A percentile compares a stretch with the other conserved stretches of the same genome.
Evolutionary conservation across 2,888 invertebrate genomes (phyloP).

Genomic region (Neoitamus cyanurus): DNA sequence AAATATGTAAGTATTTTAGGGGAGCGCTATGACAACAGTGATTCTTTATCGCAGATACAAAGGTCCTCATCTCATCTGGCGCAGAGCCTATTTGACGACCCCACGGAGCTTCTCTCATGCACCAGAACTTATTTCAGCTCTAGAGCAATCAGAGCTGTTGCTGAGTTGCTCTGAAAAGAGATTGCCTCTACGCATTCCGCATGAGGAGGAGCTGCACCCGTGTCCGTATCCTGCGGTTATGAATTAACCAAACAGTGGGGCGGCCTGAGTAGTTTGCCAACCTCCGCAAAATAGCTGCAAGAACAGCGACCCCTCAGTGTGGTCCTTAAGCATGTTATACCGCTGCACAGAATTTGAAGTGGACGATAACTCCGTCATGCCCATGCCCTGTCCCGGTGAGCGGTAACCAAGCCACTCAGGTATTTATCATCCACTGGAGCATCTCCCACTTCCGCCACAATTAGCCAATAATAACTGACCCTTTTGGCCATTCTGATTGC

Average conservation of each 20-base stretch:
- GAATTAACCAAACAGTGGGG: constrained; percentile 4
- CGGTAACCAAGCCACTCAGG: background rate
- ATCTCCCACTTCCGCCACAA: background rate
- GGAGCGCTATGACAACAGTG: constrained; percentile 21
- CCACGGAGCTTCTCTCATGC: background rate
- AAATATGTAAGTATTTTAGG: constrained; percentile 32
- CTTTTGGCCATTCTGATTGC: background rate
- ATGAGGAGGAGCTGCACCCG: background rate
- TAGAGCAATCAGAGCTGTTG: constrained; percentile 3
- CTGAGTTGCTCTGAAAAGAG: background rate
- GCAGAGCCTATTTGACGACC: constrained; percentile 15
- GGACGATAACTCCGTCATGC: background rate
- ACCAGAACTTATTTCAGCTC: constrained; percentile 1
- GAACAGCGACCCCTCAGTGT: background rate
- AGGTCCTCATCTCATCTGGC: background rate
- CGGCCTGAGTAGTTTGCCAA: background rate
- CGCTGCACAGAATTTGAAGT: background rate
- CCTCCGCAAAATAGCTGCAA: background rate
- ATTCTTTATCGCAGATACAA: constrained; percentile 8
- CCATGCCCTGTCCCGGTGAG: background rate
- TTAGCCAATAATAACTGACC: constrained; percentile 13
- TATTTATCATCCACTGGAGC: background rate
- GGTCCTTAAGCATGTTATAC: background rate
- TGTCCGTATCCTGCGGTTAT: background rate
- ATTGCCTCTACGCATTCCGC: constrained; percentile 9